Base-by-base conservation (phyloP, 2,888 invertebrate species). In the Tenthredo amoena region DNA sequence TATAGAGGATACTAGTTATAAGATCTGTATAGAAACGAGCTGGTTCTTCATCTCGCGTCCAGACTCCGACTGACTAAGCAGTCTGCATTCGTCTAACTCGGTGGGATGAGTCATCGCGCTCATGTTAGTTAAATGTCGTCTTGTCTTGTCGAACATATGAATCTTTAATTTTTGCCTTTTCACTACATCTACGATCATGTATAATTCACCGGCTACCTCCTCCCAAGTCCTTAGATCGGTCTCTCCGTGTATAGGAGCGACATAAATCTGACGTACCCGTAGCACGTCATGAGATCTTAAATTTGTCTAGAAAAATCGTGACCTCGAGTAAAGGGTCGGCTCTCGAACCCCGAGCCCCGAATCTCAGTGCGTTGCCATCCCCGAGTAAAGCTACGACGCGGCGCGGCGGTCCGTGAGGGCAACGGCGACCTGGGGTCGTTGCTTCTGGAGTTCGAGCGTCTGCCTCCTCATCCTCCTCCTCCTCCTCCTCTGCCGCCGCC, bases 381-480 rank as follows among this genome's bases (percentile, higher is more conserved):
- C 82, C 72, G 21, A 74, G 43, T 43, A 5, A 15, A 68, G 34
- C 65, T 68, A 68, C 68, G 82, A 31, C 47, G 65, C 82, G 65
- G 40, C 26, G 62, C 26, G 40, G 34, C 37, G 5, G 10, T 58
- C 21, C 55, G 76, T 47, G 71, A 68, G 31, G 74, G 26, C 40
- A 21, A 77, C 77, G 77, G 4, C 58, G 58, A 58, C 47, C 37
- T 31, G 82, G 82, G 82, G 82, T 83, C 82, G 82, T 83, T 83
- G 82, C 65, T 68, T 83, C 82, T 43, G 68, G 68, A 83, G 68
- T 83, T 43, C 47, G 82, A 68, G 47, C 68, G 82, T 83, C 82
- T 43, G 47, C 68, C 68, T 65, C n/a, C 82, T 68, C 81, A 21
- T 50, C 47, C 47, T 68, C 65, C 65, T 37, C 10, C 3, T 15